phyloP scores from a whole-genome alignment of 2,888 invertebrate genomes.

The Acanthosepion esculentum region DNA sequence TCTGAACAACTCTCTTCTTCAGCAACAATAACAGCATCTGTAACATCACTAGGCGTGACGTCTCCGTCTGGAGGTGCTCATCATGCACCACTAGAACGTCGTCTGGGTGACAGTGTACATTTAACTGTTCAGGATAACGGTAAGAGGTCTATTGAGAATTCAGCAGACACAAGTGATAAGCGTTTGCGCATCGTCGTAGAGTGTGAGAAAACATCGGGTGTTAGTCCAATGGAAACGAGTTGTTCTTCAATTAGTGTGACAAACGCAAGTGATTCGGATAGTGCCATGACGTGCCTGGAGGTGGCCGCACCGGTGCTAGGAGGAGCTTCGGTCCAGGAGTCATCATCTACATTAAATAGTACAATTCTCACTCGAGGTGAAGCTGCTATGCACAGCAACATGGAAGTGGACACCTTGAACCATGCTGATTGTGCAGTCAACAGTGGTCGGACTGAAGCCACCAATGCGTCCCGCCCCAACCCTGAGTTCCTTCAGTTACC shows the following conservation, averaged over 20 bases:
- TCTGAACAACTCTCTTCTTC: neutral
- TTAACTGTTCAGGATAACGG: constrained; percentile 15
- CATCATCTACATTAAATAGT: neutral
- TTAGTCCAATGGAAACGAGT: constrained; percentile 39
- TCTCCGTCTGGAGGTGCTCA: neutral
- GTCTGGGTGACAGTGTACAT: constrained; percentile 35
- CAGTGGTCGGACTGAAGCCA: constrained; percentile 20
- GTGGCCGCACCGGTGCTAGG: constrained; percentile 39
- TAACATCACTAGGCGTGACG: neutral
- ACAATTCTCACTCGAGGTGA: neutral
- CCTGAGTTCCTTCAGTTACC: constrained; percentile 38
- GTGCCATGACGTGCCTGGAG: constrained; percentile 43
- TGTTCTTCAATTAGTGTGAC: constrained; percentile 36
- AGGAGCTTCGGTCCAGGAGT: constrained; percentile 37
- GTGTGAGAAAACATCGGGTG: constrained; percentile 23
- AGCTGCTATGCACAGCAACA: neutral
- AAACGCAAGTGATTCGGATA: constrained; percentile 40
- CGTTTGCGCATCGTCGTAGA: neutral
- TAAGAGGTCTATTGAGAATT: constrained; percentile 34
- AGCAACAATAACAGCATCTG: neutral
- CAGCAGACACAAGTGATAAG: constrained; percentile 25
- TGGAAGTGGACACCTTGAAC: constrained; percentile 25
- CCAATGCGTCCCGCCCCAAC: constrained; percentile 18
- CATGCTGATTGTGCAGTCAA: constrained; percentile 12
- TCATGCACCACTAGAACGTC: neutral